A percentile compares a stretch with the other conserved stretches of the same genome.
These are phyloP conservation scores for Yoshiicerus persimilis DNA, from an alignment of 1,140 invertebrate species.

Conservation along the genomic window DNA sequence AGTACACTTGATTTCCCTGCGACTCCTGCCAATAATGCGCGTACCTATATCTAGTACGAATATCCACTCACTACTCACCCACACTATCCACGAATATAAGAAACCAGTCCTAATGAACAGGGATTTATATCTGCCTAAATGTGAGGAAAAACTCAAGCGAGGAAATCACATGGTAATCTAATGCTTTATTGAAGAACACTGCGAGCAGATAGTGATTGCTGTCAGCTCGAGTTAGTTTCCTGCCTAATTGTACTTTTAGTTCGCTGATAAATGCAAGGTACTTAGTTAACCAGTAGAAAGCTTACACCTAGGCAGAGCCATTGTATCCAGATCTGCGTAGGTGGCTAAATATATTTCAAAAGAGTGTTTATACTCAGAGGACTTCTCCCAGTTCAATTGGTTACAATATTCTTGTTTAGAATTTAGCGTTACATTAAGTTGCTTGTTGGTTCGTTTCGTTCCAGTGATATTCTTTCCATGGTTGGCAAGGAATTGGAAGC, in stretches of 20 bases:
- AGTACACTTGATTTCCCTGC: background rate
- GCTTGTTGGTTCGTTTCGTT: background rate
- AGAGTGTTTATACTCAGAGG: background rate
- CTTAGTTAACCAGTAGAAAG: background rate
- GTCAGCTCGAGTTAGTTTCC: background rate
- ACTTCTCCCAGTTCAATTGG: background rate
- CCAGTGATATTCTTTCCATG: background rate
- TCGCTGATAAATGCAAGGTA: background rate
- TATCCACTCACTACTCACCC: no score
- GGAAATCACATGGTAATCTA: background rate
- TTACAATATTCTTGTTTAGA: background rate
- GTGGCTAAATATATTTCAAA: background rate
- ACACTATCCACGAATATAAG: no score
- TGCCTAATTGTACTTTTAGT: background rate
- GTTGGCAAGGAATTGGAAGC: conserved; percentile 2
- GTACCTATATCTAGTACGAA: no score
- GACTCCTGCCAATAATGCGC: no score
- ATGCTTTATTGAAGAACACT: background rate
- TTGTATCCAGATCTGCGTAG: background rate
- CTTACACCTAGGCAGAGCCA: background rate
- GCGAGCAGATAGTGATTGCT: background rate
- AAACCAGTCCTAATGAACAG: no score
- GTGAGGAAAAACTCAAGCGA: background rate
- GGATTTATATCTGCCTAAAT: background rate
- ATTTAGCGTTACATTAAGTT: background rate